A percentile compares a stretch with the other conserved stretches of the same genome.
These are phyloP conservation scores for Orchestes rusci DNA, from an alignment of 2,888 invertebrate species.

Conservation along the genomic window DNA sequence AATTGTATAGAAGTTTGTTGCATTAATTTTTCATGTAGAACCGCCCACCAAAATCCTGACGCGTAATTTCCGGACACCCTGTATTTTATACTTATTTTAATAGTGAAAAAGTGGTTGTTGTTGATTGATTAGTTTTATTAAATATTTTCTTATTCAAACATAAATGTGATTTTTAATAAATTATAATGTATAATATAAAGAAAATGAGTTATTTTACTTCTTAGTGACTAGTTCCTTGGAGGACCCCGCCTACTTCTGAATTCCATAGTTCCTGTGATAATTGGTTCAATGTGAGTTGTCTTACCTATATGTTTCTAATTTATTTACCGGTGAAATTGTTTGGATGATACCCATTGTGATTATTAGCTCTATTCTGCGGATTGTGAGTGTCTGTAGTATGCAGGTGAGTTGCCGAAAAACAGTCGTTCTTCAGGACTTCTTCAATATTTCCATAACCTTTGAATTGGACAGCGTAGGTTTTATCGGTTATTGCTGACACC, in stretches of 20 bases:
- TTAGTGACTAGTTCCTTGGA: slow-evolving; percentile 16
- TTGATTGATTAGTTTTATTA: too few relatives aligned
- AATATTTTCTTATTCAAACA: too few relatives aligned
- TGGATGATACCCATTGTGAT: slow-evolving; percentile 17
- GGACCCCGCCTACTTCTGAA: slow-evolving; percentile 20
- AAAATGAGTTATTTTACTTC: neutral
- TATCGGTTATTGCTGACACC: slow-evolving; percentile 73
- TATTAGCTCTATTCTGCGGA: slow-evolving; percentile 15
- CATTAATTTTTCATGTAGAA: too few relatives aligned
- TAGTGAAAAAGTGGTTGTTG: neutral
- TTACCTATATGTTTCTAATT: neutral
- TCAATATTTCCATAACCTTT: slow-evolving; percentile 86
- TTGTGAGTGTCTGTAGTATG: slow-evolving; percentile 24
- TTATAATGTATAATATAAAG: too few relatives aligned
- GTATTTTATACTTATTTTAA: too few relatives aligned
- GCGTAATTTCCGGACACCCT: too few relatives aligned
- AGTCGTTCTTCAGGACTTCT: slow-evolving; percentile 77
- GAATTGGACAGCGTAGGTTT: slow-evolving; percentile 79
- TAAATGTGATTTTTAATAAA: too few relatives aligned
- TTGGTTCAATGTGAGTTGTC: too few relatives aligned
- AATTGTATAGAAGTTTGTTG: too few relatives aligned
- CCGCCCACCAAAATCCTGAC: too few relatives aligned
- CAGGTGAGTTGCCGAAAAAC: slow-evolving; percentile 59
- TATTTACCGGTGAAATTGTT: slow-evolving; percentile 20
- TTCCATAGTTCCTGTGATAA: slow-evolving; percentile 16